These are phyloP conservation scores for Rutilus rutilus DNA, from an alignment of 2,113 vertebrate species.

Conservation along the genomic window DNA sequence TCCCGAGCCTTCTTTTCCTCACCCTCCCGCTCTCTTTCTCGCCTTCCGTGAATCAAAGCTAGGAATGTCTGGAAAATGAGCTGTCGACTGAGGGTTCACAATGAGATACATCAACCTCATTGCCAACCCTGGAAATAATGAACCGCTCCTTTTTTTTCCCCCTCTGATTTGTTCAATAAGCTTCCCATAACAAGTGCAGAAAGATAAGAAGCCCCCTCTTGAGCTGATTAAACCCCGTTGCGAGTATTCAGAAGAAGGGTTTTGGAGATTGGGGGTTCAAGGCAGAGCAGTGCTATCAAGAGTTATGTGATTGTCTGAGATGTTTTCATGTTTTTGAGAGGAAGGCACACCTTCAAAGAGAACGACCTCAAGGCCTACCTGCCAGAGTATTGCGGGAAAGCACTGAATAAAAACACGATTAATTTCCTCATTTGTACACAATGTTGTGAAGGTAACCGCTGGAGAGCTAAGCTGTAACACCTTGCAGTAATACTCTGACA, in stretches of 20 bases:
- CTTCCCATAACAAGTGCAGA: conserved; percentile 75
- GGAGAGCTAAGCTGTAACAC: background rate
- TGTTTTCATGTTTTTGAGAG: conserved; percentile 37
- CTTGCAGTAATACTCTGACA: conserved; percentile 12
- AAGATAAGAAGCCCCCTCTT: conserved; percentile 72
- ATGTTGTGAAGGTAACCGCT: conserved; percentile 10
- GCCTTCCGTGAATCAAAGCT: conserved; percentile 68
- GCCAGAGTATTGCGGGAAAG: background rate
- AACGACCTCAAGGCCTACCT: conserved; percentile 26
- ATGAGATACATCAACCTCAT: conserved; percentile 77
- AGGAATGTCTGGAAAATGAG: conserved; percentile 80
- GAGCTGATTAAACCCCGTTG: conserved; percentile 72
- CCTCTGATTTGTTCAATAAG: conserved; percentile 74
- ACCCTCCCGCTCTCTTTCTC: conserved; percentile 51
- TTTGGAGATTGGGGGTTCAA: conserved; percentile 60
- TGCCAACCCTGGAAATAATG: conserved; percentile 76
- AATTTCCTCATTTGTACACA: conserved; percentile 29
- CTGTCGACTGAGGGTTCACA: conserved; percentile 74
- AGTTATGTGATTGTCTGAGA: conserved; percentile 49
- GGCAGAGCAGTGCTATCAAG: conserved; percentile 57
- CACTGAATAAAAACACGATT: conserved; percentile 30
- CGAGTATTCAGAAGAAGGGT: conserved; percentile 63
- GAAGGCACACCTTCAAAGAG: conserved; percentile 23
- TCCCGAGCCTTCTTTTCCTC: conserved; percentile 55
- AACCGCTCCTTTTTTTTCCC: conserved; percentile 70